Conservation (phyloP, 2,797 vertebrate genomes). For the Garrulus glandarius region DNA sequence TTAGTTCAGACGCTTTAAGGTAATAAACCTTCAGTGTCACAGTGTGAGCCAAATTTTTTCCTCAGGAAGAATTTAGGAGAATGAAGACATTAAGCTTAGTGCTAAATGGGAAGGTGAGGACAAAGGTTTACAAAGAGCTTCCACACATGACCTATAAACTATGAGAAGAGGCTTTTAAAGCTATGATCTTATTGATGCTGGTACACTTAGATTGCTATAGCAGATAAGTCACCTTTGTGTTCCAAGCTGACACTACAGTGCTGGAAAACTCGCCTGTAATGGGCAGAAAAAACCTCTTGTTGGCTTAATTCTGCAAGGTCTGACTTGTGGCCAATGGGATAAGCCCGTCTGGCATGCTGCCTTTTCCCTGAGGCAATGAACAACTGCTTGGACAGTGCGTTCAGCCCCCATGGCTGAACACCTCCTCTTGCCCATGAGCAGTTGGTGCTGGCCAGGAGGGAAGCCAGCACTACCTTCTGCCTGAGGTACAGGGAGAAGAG, state of each 20-base stretch:
- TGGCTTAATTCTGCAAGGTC: background rate
- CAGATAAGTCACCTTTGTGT: background rate
- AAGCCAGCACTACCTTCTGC: background rate
- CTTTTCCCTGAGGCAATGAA: background rate
- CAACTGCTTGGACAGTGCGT: background rate
- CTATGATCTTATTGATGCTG: background rate
- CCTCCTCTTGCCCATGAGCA: background rate
- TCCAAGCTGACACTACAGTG: background rate
- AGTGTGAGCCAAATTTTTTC: background rate
- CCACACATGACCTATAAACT: background rate
- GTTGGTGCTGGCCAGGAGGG: background rate
- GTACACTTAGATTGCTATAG: background rate
- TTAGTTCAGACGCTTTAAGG: background rate
- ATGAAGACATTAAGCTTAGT: background rate
- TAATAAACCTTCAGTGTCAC: background rate
- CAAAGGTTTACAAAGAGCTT: background rate
- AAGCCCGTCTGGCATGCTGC: background rate
- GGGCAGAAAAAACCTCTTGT: background rate
- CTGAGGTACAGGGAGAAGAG: background rate
- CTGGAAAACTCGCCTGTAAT: background rate
- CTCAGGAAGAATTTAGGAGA: background rate
- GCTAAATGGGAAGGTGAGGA: background rate
- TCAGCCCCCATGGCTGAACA: background rate
- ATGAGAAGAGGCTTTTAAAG: background rate
- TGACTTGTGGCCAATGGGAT: background rate